Evolutionary conservation across 1,140 invertebrate species (phyloP), one percentile per base, ranked within the genome.

Genomic region (Elysia chlorotica): DNA sequence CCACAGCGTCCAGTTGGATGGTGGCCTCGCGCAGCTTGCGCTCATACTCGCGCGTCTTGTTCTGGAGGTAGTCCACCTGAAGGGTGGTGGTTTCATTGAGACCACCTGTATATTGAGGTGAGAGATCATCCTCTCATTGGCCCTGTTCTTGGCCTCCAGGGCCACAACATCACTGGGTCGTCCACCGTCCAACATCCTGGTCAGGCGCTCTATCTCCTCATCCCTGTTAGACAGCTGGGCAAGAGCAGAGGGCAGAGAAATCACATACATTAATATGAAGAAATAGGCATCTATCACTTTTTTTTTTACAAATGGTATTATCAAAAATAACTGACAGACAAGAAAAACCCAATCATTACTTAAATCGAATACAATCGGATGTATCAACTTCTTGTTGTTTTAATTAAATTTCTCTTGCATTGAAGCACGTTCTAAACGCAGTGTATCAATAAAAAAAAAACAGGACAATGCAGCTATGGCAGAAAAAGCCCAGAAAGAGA

Each of bases 31-130:
- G 77, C 37, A 85, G 71, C 61, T 85, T 83, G 28, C 77, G 76
- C 48, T 87, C 82, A 33, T 85, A 71, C 30, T 87, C 86, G 37
- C 82, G 56, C 63, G 83, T 86, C 77, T 87, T 85, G 74, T 88
- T 83, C 70, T 87, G 85, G 31, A 87, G 74, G 76, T 83, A 86
- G 74, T 88, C 87, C 74, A 88, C 83, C 87, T 88, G 74, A 31
- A 74, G 76, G 71, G 4, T 10, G 25, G 57, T 21, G 57, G 57
- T 6, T 19, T 14, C 6, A 36, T 5, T 10, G 33, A 14, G 19
- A 59, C 56, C 74, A 87, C 85, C 85, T 88, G 87, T 48, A 87
- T 87, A 75, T 87, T 88, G 28, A 87, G 83, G 65, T 87, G 86
- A 30, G 84, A 84, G 36, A 88, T 85, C 78, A 87, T 83, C 19